phyloP scores from a whole-genome alignment of 1,140 invertebrate species.

The Drosophila sp. region DNA sequence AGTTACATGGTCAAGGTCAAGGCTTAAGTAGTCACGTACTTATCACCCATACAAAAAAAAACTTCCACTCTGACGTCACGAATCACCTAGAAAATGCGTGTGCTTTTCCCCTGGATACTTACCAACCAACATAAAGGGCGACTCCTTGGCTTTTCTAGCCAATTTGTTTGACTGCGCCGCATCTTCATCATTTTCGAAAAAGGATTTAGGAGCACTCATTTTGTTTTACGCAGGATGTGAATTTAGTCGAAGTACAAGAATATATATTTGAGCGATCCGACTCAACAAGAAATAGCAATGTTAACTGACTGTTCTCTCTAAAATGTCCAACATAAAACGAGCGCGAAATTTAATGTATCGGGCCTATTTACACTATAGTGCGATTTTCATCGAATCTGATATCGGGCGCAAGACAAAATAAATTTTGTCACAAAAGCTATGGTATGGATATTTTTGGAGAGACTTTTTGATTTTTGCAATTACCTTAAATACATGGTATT shows the following conservation, averaged over 20 bases:
- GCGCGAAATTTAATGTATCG: too few relatives aligned
- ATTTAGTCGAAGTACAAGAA: constrained; percentile 6
- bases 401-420: too few relatives aligned
- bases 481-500: too few relatives aligned
- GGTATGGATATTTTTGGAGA: too few relatives aligned
- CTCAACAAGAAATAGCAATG: too few relatives aligned
- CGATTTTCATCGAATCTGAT: too few relatives aligned
- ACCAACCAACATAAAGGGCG: constrained; percentile 88
- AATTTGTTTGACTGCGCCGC: constrained; percentile 85
- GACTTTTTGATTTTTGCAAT: too few relatives aligned
- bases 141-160: constrained; percentile 87
- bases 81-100: constrained; percentile 13
- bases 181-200: constrained; percentile 69
- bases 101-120: constrained; percentile 53
- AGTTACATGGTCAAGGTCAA: constrained; percentile 57
- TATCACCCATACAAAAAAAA: constrained; percentile 30
- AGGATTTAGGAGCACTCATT: constrained; percentile 75
- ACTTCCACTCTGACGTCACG: constrained; percentile 52
- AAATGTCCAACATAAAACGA: too few relatives aligned
- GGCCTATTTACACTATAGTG: too few relatives aligned
- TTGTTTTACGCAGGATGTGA: constrained; percentile 36
- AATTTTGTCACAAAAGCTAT: too few relatives aligned
- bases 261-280: neutral
- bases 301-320: too few relatives aligned
- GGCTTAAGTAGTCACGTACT: constrained; percentile 9